Percentiles rank a stretch among this genome's conserved stretches.
Evolutionary conservation across 64 coral and sea anemone genomes (phyloP).

Genomic region (Montipora foliosa): DNA sequence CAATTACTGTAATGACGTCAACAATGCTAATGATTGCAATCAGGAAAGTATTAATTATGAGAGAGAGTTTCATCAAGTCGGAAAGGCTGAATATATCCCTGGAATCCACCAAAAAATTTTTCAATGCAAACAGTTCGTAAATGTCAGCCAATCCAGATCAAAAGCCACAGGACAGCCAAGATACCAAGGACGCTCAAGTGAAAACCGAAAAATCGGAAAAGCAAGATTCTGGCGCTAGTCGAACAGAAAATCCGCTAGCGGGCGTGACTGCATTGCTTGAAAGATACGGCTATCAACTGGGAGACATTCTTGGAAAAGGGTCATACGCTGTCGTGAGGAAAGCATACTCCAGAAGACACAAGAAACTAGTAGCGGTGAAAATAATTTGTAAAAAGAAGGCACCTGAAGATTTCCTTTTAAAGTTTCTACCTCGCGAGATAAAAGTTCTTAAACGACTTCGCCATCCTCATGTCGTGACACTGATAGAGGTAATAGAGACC

Average conservation of each 20-base stretch:
- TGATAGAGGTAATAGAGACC: conserved; percentile 98
- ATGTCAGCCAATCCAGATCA: conserved; percentile 44
- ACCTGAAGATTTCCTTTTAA: conserved; percentile 93
- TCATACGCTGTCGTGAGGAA: conserved; percentile 94
- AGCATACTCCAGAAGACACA: conserved; percentile 93
- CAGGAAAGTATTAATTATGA: neutral
- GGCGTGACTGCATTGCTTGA: conserved; percentile 90
- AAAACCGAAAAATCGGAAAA: conserved; percentile 55
- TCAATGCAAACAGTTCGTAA: conserved; percentile 26
- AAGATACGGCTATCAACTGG: conserved; percentile 94
- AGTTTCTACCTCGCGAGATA: conserved; percentile 97
- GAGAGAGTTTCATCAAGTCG: neutral
- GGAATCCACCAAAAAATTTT: neutral
- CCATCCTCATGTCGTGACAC: conserved; percentile 81
- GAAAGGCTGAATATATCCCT: neutral
- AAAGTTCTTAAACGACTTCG: conserved; percentile 92
- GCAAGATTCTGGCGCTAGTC: neutral
- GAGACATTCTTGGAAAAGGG: conserved; percentile 94
- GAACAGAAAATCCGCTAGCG: conserved; percentile 48
- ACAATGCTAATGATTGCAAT: neutral
- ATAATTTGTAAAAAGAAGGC: conserved; percentile 99
- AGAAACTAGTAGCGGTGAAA: conserved; percentile 91
- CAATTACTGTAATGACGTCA: neutral
- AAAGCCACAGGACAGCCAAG: neutral
- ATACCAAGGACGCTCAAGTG: neutral